phyloP scores from a whole-genome alignment of 2,888 invertebrate genomes.

The Orchesellides sinensis region DNA sequence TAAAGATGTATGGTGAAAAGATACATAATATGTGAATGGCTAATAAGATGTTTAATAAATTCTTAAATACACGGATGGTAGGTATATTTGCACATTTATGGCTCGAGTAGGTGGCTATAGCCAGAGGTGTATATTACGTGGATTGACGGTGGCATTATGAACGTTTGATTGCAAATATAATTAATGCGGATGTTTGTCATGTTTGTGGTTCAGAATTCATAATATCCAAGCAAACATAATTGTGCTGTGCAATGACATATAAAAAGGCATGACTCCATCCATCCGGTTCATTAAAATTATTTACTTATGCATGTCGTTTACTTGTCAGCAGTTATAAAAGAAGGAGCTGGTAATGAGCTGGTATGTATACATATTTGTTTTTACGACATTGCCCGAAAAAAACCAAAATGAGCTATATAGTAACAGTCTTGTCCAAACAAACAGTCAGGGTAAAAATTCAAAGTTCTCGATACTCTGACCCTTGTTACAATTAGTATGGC shows the following conservation, averaged over 20 bases:
- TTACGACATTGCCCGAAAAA: too few species aligned
- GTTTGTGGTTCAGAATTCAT: too few species aligned
- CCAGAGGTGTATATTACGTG: too few species aligned
- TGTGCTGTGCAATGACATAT: constrained; percentile 6
- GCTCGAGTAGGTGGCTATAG: neutral
- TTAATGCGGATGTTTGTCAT: constrained; percentile 52
- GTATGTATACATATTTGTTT: too few species aligned
- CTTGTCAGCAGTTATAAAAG: constrained; percentile 39
- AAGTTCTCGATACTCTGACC: neutral
- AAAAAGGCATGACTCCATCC: neutral
- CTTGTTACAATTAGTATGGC: neutral
- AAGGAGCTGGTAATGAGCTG: neutral
- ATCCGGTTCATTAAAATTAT: constrained; percentile 48
- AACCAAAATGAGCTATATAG: neutral
- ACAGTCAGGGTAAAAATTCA: neutral
- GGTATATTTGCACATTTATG: neutral
- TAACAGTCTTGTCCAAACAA: too few species aligned
- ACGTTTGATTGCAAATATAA: constrained; percentile 60
- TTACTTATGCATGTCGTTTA: constrained; percentile 22
- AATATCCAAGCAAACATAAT: too few species aligned
- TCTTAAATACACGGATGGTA: too few species aligned
- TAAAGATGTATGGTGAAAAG: too few species aligned
- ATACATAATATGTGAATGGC: too few species aligned
- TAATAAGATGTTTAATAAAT: too few species aligned
- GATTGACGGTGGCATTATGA: constrained; percentile 23